Evolutionary conservation across 2,797 vertebrate genomes (phyloP).

Genomic region (Picus viridis): DNA sequence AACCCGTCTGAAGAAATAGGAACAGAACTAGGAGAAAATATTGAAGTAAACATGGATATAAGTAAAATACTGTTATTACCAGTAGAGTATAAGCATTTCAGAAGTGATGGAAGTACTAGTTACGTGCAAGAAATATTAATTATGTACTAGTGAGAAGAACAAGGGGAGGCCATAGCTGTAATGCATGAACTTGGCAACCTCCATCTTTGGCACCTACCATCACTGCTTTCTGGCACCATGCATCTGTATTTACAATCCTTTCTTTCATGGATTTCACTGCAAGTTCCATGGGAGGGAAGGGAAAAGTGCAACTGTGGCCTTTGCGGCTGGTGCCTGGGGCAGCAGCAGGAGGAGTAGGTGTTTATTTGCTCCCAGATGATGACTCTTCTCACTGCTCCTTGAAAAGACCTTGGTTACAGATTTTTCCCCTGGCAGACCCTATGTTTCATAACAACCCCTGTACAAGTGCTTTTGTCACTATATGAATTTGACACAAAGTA

Average conservation of each 20-base stretch:
- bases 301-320: not conserved
- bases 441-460: not conserved
- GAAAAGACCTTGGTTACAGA: not conserved
- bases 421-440: not conserved
- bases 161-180: not conserved
- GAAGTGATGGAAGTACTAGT: not conserved
- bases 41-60: not conserved
- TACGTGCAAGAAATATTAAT: not conserved
- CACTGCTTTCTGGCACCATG: not conserved
- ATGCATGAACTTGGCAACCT: accelerated
- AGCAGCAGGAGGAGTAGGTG: not conserved
- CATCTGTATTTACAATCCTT: not conserved
- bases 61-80: not conserved
- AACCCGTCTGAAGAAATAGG: not conserved
- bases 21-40: not conserved
- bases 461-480: not conserved
- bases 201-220: not conserved
- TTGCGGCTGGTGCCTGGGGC: not conserved
- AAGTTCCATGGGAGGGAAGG: not conserved
- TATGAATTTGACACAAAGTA: not conserved
- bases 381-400: not conserved
- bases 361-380: not conserved
- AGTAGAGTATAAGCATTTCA: not conserved
- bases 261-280: not conserved
- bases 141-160: not conserved